Base-by-base conservation (phyloP, 2,797 vertebrate species). In the Triplophysa bombifrons region DNA sequence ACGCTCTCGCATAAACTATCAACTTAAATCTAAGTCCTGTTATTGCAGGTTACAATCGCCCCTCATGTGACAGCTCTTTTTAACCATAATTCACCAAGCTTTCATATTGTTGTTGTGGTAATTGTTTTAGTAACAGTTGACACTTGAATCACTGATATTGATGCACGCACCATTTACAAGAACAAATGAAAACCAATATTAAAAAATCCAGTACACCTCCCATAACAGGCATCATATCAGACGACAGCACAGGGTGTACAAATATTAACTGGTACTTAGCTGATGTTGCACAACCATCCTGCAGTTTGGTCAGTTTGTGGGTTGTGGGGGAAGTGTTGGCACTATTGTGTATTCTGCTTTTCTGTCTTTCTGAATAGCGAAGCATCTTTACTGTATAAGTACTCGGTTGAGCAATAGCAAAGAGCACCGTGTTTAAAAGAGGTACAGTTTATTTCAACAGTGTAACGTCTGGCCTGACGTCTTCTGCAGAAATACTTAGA, bases 301-400 rank as follows among this genome's bases (percentile, higher is more conserved):
- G 68, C 48, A 71, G 76, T 80, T 68, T 75, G 71, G 64, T 61
- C 80, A 64, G 72, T 74, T 64, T 70, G 72, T 74, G 71, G 51
- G 53, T n/a, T 68, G 65, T 50, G 27, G 41, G 41, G 53, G 2
- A 4, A 41, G 41, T 11, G 10, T 13, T 81, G 22, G 27, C 30
- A 4, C 30, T 75, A 58, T 74, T 14, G 55, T 38, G 56, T 71
- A 61, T 81, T 78, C 14, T 71, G 51, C 66, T 68, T 55, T 56
- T 41, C 4, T 67, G 48, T 74, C 25, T 80, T 55, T 58, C 30
- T 51, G 4, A 14, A 14, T 64, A 64, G 44, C n/a, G 76, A 48
- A 78, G 61, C 81, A 34, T 79, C 51, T 86, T 79, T 72, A 65
- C 34, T 66, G 34, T 66, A 50, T 80, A 58, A 72, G 22, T 20